A percentile compares a stretch with the other conserved stretches of the same genome.
These are phyloP conservation scores for Hypanus sabinus DNA, from an alignment of 2,113 vertebrate genomes.

Conservation along the genomic window DNA sequence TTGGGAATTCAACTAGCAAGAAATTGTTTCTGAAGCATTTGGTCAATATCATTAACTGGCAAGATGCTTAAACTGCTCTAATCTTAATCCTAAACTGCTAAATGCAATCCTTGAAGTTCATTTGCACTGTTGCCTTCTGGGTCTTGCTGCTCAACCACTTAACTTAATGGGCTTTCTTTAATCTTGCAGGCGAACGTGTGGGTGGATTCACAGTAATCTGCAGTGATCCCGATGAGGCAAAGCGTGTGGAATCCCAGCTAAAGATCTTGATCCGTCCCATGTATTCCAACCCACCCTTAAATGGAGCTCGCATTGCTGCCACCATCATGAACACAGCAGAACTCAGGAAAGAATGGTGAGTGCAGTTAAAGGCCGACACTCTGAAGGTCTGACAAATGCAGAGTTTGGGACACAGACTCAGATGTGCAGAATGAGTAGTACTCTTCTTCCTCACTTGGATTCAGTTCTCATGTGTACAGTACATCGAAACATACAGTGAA, in stretches of 20 bases:
- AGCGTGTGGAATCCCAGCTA: conserved; percentile 87
- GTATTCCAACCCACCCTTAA: conserved; percentile 93
- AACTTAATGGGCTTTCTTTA: background rate
- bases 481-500: too few species aligned
- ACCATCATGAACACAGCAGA: conserved; percentile 81
- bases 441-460: background rate
- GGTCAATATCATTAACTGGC: background rate
- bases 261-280: conserved; percentile 96
- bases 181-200: conserved; percentile 77
- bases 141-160: background rate
- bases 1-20: background rate
- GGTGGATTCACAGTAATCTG: conserved; percentile 89
- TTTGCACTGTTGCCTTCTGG: background rate
- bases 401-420: background rate
- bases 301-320: conserved; percentile 84
- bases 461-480: too few species aligned
- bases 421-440: background rate
- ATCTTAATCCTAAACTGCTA: background rate
- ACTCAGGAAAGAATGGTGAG: conserved; percentile 80
- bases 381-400: background rate
- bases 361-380: background rate
- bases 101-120: background rate
- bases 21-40: background rate
- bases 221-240: conserved; percentile 79
- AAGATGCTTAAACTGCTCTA: background rate